Conservation (phyloP, 2,113 vertebrate species). For the Taxidea taxus region DNA sequence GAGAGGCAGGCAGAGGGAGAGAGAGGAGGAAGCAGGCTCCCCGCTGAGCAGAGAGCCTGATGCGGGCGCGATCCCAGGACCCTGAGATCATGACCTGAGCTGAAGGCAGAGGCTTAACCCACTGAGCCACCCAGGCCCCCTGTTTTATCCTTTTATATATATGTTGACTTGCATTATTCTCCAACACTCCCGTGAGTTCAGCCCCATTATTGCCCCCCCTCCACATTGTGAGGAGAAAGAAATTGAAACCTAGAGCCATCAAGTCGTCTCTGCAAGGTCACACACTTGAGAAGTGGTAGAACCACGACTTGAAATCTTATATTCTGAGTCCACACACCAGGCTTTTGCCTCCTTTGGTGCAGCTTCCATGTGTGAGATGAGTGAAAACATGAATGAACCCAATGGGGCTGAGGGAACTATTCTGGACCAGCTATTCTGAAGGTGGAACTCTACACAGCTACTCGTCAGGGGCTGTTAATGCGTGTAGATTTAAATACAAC, state of each 20-base stretch:
- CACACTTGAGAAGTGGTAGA: not conserved
- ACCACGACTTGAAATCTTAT: not conserved
- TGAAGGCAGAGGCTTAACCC: too few species aligned
- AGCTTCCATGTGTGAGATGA: fast-evolving
- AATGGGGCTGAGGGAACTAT: not conserved
- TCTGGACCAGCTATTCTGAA: not conserved
- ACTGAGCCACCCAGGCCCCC: too few species aligned
- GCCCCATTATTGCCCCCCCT: not conserved
- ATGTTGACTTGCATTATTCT: not conserved
- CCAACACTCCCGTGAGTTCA: not conserved
- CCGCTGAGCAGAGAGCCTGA: too few species aligned
- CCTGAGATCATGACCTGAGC: too few species aligned
- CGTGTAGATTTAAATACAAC: not conserved
- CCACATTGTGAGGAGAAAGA: not conserved
- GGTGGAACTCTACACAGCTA: not conserved
- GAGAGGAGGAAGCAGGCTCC: too few species aligned
- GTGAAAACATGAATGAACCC: not conserved
- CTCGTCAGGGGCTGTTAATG: not conserved
- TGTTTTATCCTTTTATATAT: not conserved
- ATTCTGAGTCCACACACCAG: not conserved
- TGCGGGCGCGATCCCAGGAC: too few species aligned
- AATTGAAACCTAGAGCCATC: not conserved
- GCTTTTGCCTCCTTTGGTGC: not conserved
- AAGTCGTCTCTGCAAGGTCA: not conserved
- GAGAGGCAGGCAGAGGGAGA: too few species aligned